phyloP scores from a whole-genome alignment of 1,140 invertebrate species.

The Aradophagus sp. region DNA sequence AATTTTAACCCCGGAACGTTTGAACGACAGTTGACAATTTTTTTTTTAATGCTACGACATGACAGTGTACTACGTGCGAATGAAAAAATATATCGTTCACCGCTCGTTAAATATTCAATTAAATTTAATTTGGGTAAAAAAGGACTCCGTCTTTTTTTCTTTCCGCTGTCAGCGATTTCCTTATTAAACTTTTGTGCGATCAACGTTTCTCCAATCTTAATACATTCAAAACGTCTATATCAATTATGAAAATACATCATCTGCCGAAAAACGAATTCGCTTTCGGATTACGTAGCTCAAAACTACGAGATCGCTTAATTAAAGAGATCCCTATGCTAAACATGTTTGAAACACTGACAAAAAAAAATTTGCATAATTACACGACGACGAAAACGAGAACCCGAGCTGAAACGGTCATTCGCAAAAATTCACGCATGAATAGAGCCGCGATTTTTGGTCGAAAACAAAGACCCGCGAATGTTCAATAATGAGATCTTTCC shows the following conservation, averaged over 20 bases:
- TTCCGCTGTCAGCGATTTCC: neutral
- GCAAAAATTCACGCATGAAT: constrained; percentile 36
- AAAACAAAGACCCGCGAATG: constrained; percentile 21
- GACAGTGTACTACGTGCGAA: constrained; percentile 7
- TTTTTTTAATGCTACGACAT: constrained; percentile 26
- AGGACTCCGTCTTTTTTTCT: neutral
- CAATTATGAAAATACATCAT: constrained; percentile 55
- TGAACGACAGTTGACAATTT: constrained; percentile 14
- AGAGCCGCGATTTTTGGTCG: constrained; percentile 24
- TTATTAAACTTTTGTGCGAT: constrained; percentile 19
- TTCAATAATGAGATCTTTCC: constrained; percentile 33
- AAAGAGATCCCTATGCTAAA: constrained; percentile 37
- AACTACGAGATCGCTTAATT: constrained; percentile 57
- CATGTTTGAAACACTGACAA: constrained; percentile 43
- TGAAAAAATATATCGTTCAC: constrained; percentile 26
- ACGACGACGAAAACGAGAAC: constrained; percentile 29
- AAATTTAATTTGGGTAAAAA: constrained; percentile 15
- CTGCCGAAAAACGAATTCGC: constrained; percentile 21
- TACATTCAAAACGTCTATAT: constrained; percentile 48
- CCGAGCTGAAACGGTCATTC: constrained; percentile 15
- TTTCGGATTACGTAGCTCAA: constrained; percentile 42
- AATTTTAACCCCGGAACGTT: constrained; percentile 10
- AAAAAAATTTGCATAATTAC: constrained; percentile 53
- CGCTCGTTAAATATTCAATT: constrained; percentile 37
- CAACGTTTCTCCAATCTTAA: constrained; percentile 39